Percentiles rank a stretch among this genome's conserved stretches.
Conservation (phyloP, 2,888 invertebrate species). For the Drosophila algonquin region DNA sequence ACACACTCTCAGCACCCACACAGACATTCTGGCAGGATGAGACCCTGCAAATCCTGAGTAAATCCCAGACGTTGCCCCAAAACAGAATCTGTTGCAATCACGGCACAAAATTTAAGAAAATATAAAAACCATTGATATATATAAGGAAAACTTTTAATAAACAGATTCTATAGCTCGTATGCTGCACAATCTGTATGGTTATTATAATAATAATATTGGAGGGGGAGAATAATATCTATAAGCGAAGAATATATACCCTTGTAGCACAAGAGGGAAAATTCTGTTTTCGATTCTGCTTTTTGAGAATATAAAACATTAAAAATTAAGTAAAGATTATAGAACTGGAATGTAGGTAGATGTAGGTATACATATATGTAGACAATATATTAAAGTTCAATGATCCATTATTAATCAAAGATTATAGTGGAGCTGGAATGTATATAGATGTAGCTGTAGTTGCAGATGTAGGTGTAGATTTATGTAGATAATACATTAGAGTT, state of each 20-base stretch:
- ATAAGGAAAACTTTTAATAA: conserved; percentile 20
- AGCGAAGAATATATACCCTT: neutral
- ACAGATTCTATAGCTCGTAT: conserved; percentile 14
- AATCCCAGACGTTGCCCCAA: conserved; percentile 36
- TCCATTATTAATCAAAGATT: neutral
- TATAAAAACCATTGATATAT: conserved; percentile 4
- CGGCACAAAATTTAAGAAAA: conserved; percentile 2
- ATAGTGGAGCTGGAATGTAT: neutral
- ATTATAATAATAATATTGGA: conserved; percentile 56
- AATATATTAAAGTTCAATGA: no score
- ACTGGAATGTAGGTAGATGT: no score
- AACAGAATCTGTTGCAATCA: conserved; percentile 67
- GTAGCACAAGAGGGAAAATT: neutral
- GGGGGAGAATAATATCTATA: neutral
- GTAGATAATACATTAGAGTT: no score
- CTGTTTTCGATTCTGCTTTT: no score
- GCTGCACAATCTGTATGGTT: conserved; percentile 47
- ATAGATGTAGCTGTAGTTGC: no score
- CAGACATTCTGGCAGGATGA: conserved; percentile 17
- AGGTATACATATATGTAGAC: no score
- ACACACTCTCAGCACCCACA: conserved; percentile 2
- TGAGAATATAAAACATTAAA: no score
- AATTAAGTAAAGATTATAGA: no score
- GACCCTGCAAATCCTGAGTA: conserved; percentile 30
- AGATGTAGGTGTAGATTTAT: no score